Evolutionary conservation across 2,113 vertebrate genomes (phyloP).

Genomic region (Mirounga angustirostris): DNA sequence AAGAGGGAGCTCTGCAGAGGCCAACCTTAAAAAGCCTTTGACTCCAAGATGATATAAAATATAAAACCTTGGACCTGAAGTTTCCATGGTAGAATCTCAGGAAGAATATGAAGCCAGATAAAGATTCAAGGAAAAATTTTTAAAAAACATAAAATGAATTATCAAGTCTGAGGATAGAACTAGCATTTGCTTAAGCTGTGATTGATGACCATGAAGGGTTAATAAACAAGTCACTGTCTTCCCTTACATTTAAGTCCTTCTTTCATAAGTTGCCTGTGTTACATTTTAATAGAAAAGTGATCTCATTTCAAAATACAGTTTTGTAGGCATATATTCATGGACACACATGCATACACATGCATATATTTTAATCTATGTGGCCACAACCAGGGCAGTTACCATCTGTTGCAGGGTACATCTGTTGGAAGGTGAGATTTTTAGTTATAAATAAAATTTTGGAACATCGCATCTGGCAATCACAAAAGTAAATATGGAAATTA

Average conservation of each 20-base stretch:
- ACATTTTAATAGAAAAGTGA: not conserved
- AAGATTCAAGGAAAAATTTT: not conserved
- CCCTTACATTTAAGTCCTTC: not conserved
- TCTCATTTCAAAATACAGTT: conserved; percentile 35
- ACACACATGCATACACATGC: not conserved
- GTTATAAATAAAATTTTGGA: conserved; percentile 27
- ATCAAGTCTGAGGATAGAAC: not conserved
- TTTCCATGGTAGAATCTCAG: not conserved
- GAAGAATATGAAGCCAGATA: not conserved
- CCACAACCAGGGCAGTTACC: not conserved
- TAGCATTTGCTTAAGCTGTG: not conserved
- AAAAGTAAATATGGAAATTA: conserved; percentile 27
- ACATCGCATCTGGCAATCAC: not conserved
- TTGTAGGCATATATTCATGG: not conserved
- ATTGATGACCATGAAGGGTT: not conserved
- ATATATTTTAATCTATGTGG: not conserved
- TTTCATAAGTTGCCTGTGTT: not conserved
- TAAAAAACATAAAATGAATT: not conserved
- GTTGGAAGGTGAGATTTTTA: not conserved
- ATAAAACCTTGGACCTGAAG: not conserved
- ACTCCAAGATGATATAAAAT: not conserved
- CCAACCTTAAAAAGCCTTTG: not conserved
- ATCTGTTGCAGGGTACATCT: not conserved
- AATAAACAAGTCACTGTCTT: not conserved
- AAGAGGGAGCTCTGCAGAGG: not conserved